phyloP scores from a whole-genome alignment of 2,888 invertebrate genomes.

The Keiferia lycopersicella region DNA sequence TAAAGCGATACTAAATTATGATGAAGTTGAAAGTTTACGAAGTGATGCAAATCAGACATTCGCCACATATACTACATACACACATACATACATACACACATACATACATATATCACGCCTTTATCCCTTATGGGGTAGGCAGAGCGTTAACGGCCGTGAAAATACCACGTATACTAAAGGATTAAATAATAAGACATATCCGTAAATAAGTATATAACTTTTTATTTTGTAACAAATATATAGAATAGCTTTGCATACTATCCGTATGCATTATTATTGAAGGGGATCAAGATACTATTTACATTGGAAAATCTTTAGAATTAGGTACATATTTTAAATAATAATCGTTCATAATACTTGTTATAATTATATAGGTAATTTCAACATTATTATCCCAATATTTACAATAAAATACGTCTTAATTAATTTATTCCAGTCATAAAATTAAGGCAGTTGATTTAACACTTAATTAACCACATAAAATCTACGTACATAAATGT shows the following conservation, averaged over 20 bases:
- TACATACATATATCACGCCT: too few species aligned
- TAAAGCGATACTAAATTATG: too few species aligned
- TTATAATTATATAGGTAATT: slow-evolving; percentile 41
- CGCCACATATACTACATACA: too few species aligned
- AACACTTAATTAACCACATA: slow-evolving; percentile 28
- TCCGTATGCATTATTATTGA: slow-evolving; percentile 51
- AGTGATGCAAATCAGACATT: too few species aligned
- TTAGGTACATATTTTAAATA: slow-evolving; percentile 42
- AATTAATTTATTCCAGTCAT: slow-evolving; percentile 63
- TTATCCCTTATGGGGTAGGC: too few species aligned
- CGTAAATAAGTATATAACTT: slow-evolving; percentile 64
- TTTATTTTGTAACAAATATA: slow-evolving; percentile 81
- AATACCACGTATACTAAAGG: neutral
- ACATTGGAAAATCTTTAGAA: slow-evolving; percentile 57
- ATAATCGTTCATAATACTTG: slow-evolving; percentile 43
- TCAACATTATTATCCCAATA: slow-evolving; percentile 32
- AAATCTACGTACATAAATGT: slow-evolving; percentile 32
- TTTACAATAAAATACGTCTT: slow-evolving; percentile 50
- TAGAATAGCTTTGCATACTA: slow-evolving; percentile 74
- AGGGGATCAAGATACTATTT: slow-evolving; percentile 66
- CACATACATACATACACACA: too few species aligned
- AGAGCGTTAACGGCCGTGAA: too few species aligned
- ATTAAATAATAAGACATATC: slow-evolving; percentile 13
- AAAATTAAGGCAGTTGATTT: slow-evolving; percentile 67
- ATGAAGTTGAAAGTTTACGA: too few species aligned